A percentile compares a stretch with the other conserved stretches of the same genome.
phyloP scores from a whole-genome alignment of 2,113 vertebrate species.

The Microcebus griseorufus region DNA sequence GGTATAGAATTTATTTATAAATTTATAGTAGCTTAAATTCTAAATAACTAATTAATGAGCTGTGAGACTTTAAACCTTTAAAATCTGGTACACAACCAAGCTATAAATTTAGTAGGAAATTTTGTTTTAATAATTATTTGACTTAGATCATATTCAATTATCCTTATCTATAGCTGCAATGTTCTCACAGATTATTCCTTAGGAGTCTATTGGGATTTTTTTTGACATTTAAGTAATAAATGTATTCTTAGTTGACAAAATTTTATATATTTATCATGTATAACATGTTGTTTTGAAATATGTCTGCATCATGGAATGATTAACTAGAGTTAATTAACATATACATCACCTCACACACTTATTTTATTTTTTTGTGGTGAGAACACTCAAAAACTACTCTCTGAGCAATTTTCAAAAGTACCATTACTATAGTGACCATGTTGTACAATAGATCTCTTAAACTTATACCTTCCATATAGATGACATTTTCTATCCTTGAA shows the following conservation, averaged over 20 bases:
- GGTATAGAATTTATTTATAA: slow-evolving; percentile 4
- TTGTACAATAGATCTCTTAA: neutral
- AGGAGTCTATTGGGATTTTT: neutral
- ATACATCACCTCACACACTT: neutral
- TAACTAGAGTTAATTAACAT: neutral
- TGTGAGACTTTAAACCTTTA: neutral
- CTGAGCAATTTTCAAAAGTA: neutral
- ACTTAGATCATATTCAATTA: neutral
- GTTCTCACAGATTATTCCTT: neutral
- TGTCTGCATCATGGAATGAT: neutral
- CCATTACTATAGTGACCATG: too few species aligned
- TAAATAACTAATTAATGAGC: slow-evolving; percentile 41
- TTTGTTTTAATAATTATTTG: neutral
- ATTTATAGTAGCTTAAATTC: slow-evolving; percentile 19
- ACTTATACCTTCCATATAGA: neutral
- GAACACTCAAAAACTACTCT: neutral
- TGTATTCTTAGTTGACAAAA: neutral
- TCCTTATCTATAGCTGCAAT: neutral
- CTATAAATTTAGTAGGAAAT: neutral
- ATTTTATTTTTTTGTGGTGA: neutral
- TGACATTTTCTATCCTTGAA: neutral
- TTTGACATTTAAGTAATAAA: too few species aligned
- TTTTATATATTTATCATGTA: neutral
- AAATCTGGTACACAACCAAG: neutral
- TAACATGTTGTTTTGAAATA: neutral